Evolutionary conservation across 2,113 vertebrate genomes (phyloP).

Genomic region (Trachemys scripta): DNA sequence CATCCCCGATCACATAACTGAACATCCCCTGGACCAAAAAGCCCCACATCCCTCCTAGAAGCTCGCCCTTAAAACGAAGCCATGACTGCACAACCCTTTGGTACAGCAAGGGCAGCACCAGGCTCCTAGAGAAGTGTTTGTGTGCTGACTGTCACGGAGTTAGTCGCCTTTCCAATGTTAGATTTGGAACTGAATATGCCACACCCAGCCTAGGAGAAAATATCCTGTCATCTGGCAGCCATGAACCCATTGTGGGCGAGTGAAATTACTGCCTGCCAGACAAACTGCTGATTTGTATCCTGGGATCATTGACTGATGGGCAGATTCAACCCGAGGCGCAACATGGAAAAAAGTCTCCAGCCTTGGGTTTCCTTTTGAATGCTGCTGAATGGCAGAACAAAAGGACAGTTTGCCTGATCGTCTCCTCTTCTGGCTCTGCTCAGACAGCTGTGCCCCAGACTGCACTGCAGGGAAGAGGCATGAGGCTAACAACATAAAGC

Average conservation of each 20-base stretch:
- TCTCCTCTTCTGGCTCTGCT: neutral
- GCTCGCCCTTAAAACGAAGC: neutral
- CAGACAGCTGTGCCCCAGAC: neutral
- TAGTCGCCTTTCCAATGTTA: neutral
- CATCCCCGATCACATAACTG: neutral
- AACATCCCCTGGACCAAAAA: rapidly evolving
- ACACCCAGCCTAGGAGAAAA: neutral
- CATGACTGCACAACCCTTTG: rapidly evolving
- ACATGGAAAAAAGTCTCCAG: neutral
- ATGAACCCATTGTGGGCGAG: neutral
- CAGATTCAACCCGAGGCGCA: neutral
- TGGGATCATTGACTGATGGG: neutral
- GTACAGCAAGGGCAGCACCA: neutral
- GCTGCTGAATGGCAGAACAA: neutral
- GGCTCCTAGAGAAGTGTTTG: rapidly evolving
- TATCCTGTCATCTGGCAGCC: neutral
- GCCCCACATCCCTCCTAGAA: rapidly evolving
- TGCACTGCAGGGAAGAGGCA: neutral
- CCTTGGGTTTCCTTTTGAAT: neutral
- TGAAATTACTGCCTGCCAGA: neutral
- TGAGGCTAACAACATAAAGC: neutral
- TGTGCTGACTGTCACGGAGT: neutral
- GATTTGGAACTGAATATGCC: neutral
- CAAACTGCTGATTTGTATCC: neutral
- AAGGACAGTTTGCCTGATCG: neutral